Evolutionary conservation across 2,113 vertebrate species (phyloP).

Genomic region (Tenebrosternarchus preto): DNA sequence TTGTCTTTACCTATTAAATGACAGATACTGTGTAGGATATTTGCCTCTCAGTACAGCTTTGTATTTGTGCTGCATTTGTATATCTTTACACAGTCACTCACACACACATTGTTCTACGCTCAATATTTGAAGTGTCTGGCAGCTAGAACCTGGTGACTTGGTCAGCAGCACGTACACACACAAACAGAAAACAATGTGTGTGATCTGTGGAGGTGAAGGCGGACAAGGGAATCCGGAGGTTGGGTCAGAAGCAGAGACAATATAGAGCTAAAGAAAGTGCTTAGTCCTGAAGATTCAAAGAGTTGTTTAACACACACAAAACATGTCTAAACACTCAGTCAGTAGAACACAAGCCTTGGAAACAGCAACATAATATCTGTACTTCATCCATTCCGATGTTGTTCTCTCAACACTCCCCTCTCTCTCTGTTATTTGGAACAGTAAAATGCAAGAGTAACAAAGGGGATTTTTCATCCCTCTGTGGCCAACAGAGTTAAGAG

Average conservation of each 20-base stretch:
- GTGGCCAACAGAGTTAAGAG: neutral
- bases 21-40: slow-evolving; percentile 16
- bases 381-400: neutral
- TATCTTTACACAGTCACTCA: neutral
- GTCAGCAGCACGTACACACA: slow-evolving; percentile 40
- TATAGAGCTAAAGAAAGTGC: slow-evolving; percentile 8
- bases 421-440: neutral
- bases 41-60: neutral
- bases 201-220: neutral
- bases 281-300: slow-evolving; percentile 21
- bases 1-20: slow-evolving; percentile 6
- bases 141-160: slow-evolving; percentile 30
- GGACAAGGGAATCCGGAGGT: slow-evolving; percentile 37
- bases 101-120: slow-evolving; percentile 20
- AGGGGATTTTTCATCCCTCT: neutral
- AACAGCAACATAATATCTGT: neutral
- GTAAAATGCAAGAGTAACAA: neutral
- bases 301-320: slow-evolving; percentile 2
- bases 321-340: neutral
- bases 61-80: neutral
- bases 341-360: neutral
- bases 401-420: neutral
- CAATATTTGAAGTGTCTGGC: slow-evolving; percentile 24
- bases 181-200: slow-evolving; percentile 17
- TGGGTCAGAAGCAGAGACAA: slow-evolving; percentile 39